Percentiles rank a stretch among this genome's conserved stretches.
phyloP scores from a whole-genome alignment of 2,797 vertebrate genomes.

The Lithobates pipiens region DNA sequence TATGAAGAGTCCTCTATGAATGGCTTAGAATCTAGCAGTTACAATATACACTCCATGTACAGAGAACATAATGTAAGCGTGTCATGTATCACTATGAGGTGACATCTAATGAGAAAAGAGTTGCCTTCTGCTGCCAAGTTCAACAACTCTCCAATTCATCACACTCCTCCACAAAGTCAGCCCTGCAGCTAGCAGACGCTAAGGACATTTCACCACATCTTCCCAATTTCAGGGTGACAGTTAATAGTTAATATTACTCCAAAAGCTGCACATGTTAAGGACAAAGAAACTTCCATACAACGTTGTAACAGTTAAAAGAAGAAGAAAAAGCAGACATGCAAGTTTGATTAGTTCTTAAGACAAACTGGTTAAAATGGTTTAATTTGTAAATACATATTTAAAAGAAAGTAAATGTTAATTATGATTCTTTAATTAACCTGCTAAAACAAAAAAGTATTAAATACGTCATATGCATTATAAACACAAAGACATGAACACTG shows the following conservation, averaged over 20 bases:
- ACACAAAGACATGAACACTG: slow-evolving; percentile 65
- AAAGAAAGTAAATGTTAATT: slow-evolving; percentile 69
- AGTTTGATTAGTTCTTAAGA: slow-evolving; percentile 71
- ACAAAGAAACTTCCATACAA: slow-evolving; percentile 54
- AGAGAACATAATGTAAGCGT: slow-evolving; percentile 18
- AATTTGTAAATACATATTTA: slow-evolving; percentile 70
- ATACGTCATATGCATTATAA: slow-evolving; percentile 73
- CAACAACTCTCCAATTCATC: slow-evolving; percentile 72
- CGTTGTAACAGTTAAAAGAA: slow-evolving; percentile 74
- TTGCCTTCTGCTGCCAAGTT: slow-evolving; percentile 81
- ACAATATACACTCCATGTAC: slow-evolving; percentile 8
- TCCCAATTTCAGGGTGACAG: slow-evolving; percentile 66
- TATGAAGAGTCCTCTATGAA: slow-evolving; percentile 1
- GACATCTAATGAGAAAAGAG: slow-evolving; percentile 51
- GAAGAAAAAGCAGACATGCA: slow-evolving; percentile 75
- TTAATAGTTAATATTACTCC: slow-evolving; percentile 81
- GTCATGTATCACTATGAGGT: slow-evolving; percentile 25
- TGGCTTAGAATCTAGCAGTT: slow-evolving; percentile 32
- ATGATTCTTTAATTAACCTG: slow-evolving; percentile 87
- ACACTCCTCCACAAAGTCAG: slow-evolving; percentile 68
- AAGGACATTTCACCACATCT: slow-evolving; percentile 68
- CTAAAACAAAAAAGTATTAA: slow-evolving; percentile 90
- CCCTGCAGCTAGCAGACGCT: slow-evolving; percentile 73
- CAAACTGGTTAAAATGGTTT: slow-evolving; percentile 72
- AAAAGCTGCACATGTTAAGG: slow-evolving; percentile 75